Base-by-base conservation (phyloP, 92 coral and sea anemone genomes). In the Epizoanthus stellaris region DNA sequence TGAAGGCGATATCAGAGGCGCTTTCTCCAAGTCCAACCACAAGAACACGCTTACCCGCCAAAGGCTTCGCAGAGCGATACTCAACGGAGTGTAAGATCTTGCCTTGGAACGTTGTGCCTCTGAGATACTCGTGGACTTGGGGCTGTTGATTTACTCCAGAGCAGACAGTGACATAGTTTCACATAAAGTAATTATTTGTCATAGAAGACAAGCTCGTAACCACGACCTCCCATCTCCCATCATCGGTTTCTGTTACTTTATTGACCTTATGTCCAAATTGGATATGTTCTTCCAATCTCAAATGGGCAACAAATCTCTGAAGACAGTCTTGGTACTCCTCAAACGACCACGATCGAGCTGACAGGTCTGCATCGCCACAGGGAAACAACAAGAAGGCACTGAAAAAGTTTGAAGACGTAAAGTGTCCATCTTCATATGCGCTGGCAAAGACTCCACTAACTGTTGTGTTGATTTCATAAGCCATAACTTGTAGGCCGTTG, bases 331-430 rank as follows among this genome's bases (percentile, higher is more conserved):
- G 67, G 73, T 79, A 79, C 38, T 79, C 84, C 16, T 61, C 34
- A 15, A 79, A 79, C 1, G 80, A 53, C 80, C 80, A 74, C 16
- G 13, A 53, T 34, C 80, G 80, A 2, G 64, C 12, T 15, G 80
- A 71, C 57, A 79, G 12, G 39, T 79, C 84, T 15, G 56, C 19
- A 13, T 4, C 70, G 11, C 39, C 14, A 47, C 84, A 79, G 53
- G 84, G 84, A 61, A 79, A 62, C 13, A 71, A 79, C 71, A 71
- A 79, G 39, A 60, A 79, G 0, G 73, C 84, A 39, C 70, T 79
- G 15, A 79, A 79, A 79, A 79, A 16, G n/a, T 79, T 79, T 11
- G 84, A 79, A 45, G 84, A 15, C 5, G 84, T 79, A 30, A 79
- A 45, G 21, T 19, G 34, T 4, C 84, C 84, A 36, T 61, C 73